These are phyloP conservation scores for Myioborus melanocephalus DNA, from an alignment of 2,797 vertebrate genomes.

Conservation along the genomic window DNA sequence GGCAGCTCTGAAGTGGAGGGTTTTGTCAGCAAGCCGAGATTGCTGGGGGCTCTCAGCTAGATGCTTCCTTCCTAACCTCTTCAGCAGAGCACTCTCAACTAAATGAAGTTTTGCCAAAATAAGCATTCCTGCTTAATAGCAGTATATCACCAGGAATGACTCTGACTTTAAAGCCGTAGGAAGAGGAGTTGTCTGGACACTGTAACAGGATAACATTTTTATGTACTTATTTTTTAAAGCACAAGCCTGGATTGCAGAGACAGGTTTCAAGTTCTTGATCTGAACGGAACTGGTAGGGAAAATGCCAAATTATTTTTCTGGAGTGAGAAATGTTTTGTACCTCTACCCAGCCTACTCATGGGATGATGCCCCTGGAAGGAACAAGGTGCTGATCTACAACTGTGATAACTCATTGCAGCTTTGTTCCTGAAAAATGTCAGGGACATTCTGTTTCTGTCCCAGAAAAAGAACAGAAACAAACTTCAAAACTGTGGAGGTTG, in stretches of 20 bases:
- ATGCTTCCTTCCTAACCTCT: constrained; percentile 25
- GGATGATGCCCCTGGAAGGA: neutral
- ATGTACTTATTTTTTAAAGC: neutral
- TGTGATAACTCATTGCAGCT: neutral
- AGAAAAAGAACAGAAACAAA: constrained; percentile 41
- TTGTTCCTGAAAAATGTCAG: constrained; percentile 20
- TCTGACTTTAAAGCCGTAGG: neutral
- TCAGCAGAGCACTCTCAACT: neutral
- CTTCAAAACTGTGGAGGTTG: constrained; percentile 21
- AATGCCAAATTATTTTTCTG: neutral
- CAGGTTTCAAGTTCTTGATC: neutral
- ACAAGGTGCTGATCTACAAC: neutral
- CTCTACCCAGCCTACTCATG: neutral
- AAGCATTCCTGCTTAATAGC: neutral
- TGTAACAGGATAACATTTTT: neutral
- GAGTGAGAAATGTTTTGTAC: neutral
- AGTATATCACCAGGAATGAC: neutral
- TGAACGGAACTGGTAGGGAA: neutral
- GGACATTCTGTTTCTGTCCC: constrained; percentile 16
- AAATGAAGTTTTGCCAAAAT: neutral
- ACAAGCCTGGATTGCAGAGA: neutral
- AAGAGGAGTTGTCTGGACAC: neutral
- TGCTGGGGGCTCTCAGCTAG: neutral
- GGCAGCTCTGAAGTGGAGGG: neutral
- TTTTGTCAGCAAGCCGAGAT: neutral